These are phyloP conservation scores for Brachionus plicatilis DNA, from an alignment of 1,140 invertebrate genomes.

Conservation along the genomic window DNA sequence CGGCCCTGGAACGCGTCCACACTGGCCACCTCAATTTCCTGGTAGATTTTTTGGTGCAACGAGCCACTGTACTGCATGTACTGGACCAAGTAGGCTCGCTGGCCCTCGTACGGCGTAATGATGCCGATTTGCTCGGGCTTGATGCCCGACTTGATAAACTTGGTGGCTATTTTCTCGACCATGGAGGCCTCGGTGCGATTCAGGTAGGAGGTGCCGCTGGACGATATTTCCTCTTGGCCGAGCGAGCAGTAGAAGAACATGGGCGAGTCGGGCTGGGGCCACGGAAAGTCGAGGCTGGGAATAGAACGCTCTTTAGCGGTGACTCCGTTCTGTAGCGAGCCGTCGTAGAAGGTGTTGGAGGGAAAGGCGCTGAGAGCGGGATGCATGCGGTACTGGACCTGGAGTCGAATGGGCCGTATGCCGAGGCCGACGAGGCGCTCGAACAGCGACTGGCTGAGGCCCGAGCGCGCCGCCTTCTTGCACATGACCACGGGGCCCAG, in stretches of 20 bases:
- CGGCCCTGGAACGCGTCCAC: slow-evolving; percentile 93
- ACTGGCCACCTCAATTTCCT: slow-evolving; percentile 97
- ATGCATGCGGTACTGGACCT: slow-evolving; percentile 94
- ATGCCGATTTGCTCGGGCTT: slow-evolving; percentile 98
- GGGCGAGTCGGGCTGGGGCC: slow-evolving; percentile 89
- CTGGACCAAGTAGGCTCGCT: slow-evolving; percentile 91
- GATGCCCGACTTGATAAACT: slow-evolving; percentile 85
- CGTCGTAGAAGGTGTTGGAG: slow-evolving; percentile 99
- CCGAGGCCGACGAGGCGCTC: slow-evolving; percentile 92
- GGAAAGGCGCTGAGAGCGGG: slow-evolving; percentile 93
- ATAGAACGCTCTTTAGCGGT: slow-evolving; percentile 74
- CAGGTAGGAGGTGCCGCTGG: slow-evolving; percentile 93
- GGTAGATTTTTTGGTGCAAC: slow-evolving; percentile 89
- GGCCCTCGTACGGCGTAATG: slow-evolving; percentile 97
- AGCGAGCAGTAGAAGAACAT: slow-evolving; percentile 98
- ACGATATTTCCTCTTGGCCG: slow-evolving; percentile 96
- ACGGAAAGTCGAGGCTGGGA: slow-evolving; percentile 89
- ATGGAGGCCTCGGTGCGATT: slow-evolving; percentile 96
- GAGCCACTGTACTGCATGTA: slow-evolving; percentile 99
- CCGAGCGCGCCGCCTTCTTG: slow-evolving; percentile 93
- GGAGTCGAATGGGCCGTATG: slow-evolving; percentile 77
- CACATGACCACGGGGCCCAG: slow-evolving; percentile 98
- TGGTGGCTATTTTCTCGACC: slow-evolving; percentile 89
- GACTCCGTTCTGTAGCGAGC: slow-evolving; percentile 37
- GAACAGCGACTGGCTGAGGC: slow-evolving; percentile 92